Evolutionary conservation across 2,888 invertebrate species (phyloP).

Genomic region (Torymus auratus): DNA sequence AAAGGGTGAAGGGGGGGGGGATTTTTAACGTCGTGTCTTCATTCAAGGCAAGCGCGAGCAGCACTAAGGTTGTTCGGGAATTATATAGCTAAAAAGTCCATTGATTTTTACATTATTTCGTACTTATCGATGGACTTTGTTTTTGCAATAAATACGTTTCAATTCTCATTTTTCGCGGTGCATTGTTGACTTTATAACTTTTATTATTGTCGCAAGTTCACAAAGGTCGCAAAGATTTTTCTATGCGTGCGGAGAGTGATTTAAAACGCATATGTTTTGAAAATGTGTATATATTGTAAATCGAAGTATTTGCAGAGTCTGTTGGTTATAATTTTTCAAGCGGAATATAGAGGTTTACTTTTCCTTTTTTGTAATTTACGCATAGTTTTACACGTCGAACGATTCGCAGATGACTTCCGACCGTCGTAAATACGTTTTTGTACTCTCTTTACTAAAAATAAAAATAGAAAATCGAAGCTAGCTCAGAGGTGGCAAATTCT

Average conservation of each 20-base stretch:
- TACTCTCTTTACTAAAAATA: slow-evolving; percentile 31
- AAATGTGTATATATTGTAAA: slow-evolving; percentile 52
- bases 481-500: slow-evolving; percentile 14
- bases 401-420: slow-evolving; percentile 19
- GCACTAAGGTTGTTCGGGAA: too few relatives aligned
- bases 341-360: slow-evolving; percentile 7
- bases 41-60: too few relatives aligned
- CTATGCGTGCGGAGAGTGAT: not conserved
- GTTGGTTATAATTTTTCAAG: slow-evolving; percentile 19
- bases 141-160: slow-evolving; percentile 2
- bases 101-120: slow-evolving; percentile 31
- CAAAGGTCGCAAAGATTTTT: slow-evolving; percentile 13
- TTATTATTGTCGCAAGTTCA: slow-evolving; percentile 19
- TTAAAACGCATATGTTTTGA: slow-evolving; percentile 17
- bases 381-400: slow-evolving; percentile 2
- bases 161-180: slow-evolving; percentile 17
- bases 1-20: not conserved
- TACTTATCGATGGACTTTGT: slow-evolving; percentile 24
- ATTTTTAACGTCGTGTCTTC: not conserved
- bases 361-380: not conserved
- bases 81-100: not conserved
- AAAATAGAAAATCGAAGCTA: not conserved
- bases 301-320: slow-evolving; percentile 26
- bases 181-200: slow-evolving; percentile 15
- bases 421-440: slow-evolving; percentile 21